Percentiles rank a stretch among this genome's conserved stretches.
phyloP scores from a whole-genome alignment of 2,113 vertebrate species.

The Paraplagusia blochii region DNA sequence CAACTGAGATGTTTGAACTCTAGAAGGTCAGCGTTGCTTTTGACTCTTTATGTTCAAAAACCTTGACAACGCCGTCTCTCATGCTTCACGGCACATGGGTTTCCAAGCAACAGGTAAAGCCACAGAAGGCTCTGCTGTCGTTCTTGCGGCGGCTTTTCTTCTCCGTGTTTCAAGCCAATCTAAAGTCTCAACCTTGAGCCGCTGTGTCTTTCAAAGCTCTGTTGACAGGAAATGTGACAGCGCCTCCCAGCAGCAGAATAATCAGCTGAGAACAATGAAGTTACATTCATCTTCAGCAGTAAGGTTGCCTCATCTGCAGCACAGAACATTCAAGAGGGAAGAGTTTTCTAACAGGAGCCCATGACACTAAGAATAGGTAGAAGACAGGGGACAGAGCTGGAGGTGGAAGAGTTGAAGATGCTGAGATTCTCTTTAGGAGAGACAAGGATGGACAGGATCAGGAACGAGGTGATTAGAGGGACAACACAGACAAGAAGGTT shows the following conservation, averaged over 20 bases:
- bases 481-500: too few relatives aligned
- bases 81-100: slow-evolving; percentile 63
- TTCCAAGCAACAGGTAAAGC: slow-evolving; percentile 80
- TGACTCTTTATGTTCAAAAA: slow-evolving; percentile 35
- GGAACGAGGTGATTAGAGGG: too few relatives aligned
- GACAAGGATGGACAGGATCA: too few relatives aligned
- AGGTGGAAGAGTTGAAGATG: too few relatives aligned
- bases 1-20: too few relatives aligned
- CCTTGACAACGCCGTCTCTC: slow-evolving; percentile 56
- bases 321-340: slow-evolving; percentile 58
- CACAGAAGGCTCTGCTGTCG: slow-evolving; percentile 50
- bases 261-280: slow-evolving; percentile 66
- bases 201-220: slow-evolving; percentile 45
- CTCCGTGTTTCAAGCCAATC: slow-evolving; percentile 54
- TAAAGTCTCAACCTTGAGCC: slow-evolving; percentile 67
- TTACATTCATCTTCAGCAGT: slow-evolving; percentile 59
- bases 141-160: slow-evolving; percentile 67
- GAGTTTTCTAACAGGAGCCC: too few relatives aligned
- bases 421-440: too few relatives aligned
- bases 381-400: too few relatives aligned
- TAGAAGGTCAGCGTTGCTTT: too few relatives aligned
- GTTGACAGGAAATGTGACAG: slow-evolving; percentile 40
- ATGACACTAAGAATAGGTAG: too few relatives aligned
- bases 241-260: slow-evolving; percentile 60
- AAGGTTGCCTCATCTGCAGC: slow-evolving; percentile 40